Conservation (phyloP, 2,797 vertebrate genomes). For the Argyrosomus regius region DNA sequence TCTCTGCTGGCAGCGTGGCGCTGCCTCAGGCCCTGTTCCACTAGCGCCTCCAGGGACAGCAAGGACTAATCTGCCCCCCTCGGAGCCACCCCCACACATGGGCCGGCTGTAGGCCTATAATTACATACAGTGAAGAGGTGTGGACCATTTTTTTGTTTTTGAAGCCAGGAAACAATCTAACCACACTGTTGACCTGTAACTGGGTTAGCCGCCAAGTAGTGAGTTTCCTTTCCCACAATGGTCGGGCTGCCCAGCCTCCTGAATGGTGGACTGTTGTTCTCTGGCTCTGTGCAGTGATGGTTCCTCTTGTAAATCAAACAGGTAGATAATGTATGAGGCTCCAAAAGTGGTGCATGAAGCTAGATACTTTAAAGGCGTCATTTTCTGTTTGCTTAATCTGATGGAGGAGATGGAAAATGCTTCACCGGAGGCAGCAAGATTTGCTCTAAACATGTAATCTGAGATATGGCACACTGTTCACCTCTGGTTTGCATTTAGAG, state of each 20-base stretch:
- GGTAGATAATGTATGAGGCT: slow-evolving; percentile 26
- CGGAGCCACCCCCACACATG: slow-evolving; percentile 20
- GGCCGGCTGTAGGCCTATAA: slow-evolving; percentile 32
- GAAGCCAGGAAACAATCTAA: slow-evolving; percentile 64
- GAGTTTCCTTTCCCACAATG: slow-evolving; percentile 67
- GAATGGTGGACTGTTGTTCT: slow-evolving; percentile 34
- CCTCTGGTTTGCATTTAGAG: slow-evolving; percentile 61
- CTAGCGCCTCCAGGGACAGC: slow-evolving; percentile 53
- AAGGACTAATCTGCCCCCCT: slow-evolving; percentile 46
- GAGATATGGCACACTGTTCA: slow-evolving; percentile 52
- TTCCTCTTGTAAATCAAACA: slow-evolving; percentile 27
- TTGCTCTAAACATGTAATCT: slow-evolving; percentile 55
- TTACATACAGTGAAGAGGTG: slow-evolving; percentile 55
- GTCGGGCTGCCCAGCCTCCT: slow-evolving; percentile 27
- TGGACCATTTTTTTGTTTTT: slow-evolving; percentile 55
- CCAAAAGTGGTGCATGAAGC: slow-evolving; percentile 2
- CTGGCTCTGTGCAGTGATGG: slow-evolving; percentile 6
- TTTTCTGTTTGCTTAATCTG: slow-evolving; percentile 41
- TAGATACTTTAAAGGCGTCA: slow-evolving; percentile 9
- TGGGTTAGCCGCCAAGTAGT: slow-evolving; percentile 52
- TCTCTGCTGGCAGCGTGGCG: slow-evolving; percentile 42
- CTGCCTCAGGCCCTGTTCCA: slow-evolving; percentile 56
- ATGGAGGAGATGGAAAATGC: slow-evolving; percentile 38
- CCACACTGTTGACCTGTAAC: slow-evolving; percentile 65
- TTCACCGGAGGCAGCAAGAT: slow-evolving; percentile 24